A percentile compares a stretch with the other conserved stretches of the same genome.
These are phyloP conservation scores for Diploscapter pachys DNA, from an alignment of 1,140 invertebrate species.

Conservation along the genomic window DNA sequence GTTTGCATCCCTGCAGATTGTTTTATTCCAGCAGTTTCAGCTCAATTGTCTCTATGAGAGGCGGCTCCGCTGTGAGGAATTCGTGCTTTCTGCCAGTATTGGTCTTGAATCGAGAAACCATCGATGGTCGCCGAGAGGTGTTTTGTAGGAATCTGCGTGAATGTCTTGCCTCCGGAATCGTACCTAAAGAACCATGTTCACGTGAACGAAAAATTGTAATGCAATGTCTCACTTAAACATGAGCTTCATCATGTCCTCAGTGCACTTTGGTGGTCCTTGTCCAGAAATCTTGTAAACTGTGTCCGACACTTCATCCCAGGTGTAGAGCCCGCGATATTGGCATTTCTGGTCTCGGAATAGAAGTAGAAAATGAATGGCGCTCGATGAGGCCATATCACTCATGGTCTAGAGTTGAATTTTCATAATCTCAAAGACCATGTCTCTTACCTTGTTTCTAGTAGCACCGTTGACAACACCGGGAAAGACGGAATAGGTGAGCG, in stretches of 20 bases:
- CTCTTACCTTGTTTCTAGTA: not conserved
- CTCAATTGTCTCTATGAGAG: constrained; percentile 25
- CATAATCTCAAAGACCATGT: not conserved
- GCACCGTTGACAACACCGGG: constrained; percentile 83
- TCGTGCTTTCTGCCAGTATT: constrained; percentile 75
- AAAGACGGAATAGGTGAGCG: constrained; percentile 95
- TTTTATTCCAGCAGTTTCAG: too few relatives aligned
- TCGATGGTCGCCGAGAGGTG: constrained; percentile 98
- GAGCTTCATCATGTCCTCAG: constrained; percentile 95
- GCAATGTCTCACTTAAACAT: constrained; percentile 88
- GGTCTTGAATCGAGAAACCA: constrained; percentile 96
- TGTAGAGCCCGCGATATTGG: constrained; percentile 94
- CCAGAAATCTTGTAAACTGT: constrained; percentile 78
- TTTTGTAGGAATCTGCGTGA: constrained; percentile 89
- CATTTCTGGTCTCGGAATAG: constrained; percentile 94
- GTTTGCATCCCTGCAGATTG: too few relatives aligned
- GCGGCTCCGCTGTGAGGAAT: constrained; percentile 48
- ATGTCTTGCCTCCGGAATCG: constrained; percentile 96
- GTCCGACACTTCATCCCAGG: constrained; percentile 71
- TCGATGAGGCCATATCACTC: constrained; percentile 72
- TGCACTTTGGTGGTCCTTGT: constrained; percentile 88
- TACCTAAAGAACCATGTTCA: constrained; percentile 73
- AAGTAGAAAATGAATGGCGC: constrained; percentile 95
- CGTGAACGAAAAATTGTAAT: constrained; percentile 13
- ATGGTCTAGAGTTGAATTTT: constrained; percentile 18